Evolutionary conservation across 1,140 invertebrate genomes (phyloP).

Genomic region (Sminthurides bifidus): DNA sequence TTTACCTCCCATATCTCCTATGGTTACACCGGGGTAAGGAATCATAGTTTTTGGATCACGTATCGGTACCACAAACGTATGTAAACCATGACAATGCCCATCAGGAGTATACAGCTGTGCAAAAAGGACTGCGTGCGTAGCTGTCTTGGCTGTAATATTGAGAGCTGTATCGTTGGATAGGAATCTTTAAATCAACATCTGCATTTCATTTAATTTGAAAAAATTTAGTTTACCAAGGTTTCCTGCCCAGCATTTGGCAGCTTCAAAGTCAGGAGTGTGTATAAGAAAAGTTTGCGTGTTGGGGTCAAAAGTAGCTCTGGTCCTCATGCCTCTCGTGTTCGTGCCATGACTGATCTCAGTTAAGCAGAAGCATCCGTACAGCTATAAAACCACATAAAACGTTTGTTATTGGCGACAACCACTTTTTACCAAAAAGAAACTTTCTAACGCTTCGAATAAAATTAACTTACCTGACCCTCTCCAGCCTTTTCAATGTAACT

Average conservation of each 20-base stretch:
- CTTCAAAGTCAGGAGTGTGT: constrained; percentile 48
- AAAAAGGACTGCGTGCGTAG: constrained; percentile 47
- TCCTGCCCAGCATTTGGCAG: constrained; percentile 63
- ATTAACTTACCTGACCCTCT: constrained; percentile 29
- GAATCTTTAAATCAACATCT: background rate
- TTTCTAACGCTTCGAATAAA: too few species aligned
- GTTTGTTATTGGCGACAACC: too few species aligned
- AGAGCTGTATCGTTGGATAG: background rate
- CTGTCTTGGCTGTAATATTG: constrained; percentile 39
- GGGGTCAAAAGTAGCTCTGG: constrained; percentile 46
- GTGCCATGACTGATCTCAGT: constrained; percentile 51
- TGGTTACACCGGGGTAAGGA: constrained; percentile 51
- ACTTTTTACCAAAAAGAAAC: background rate
- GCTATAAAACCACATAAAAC: constrained; percentile 32
- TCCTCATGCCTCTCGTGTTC: constrained; percentile 47
- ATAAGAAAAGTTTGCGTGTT: constrained; percentile 44
- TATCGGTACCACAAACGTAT: constrained; percentile 71
- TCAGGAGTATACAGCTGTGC: constrained; percentile 53
- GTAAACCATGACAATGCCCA: constrained; percentile 69
- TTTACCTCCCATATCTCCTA: constrained; percentile 77
- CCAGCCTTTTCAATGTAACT: constrained; percentile 35
- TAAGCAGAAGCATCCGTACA: constrained; percentile 46
- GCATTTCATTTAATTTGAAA: background rate
- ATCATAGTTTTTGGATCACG: constrained; percentile 60
- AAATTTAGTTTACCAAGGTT: constrained; percentile 54